phyloP scores from a whole-genome alignment of 2,113 vertebrate species.

The Sigmodon hispidus region DNA sequence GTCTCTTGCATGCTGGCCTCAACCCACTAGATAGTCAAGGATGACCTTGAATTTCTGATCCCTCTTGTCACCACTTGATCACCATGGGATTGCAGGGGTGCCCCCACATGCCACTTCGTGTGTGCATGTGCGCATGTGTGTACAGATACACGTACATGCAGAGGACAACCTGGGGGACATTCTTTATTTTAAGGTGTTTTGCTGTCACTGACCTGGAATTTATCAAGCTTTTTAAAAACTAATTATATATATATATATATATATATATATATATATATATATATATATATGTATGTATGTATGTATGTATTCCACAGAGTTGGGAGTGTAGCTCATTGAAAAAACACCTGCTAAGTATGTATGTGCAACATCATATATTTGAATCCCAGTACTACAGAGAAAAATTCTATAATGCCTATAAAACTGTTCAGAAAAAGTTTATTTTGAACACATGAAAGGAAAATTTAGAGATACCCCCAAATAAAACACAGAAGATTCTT shows the following conservation, averaged over 20 bases:
- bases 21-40: background rate
- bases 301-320: background rate
- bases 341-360: background rate
- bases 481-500: background rate
- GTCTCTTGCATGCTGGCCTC: background rate
- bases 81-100: background rate
- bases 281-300: too few species aligned
- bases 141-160: background rate
- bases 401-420: background rate
- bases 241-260: background rate
- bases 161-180: background rate
- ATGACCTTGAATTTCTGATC: background rate
- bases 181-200: background rate
- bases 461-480: background rate
- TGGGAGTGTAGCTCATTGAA: background rate
- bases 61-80: background rate
- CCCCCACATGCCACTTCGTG: background rate
- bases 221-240: background rate
- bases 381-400: background rate
- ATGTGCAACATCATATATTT: background rate
- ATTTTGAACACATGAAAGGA: constrained; percentile 32
- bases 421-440: constrained; percentile 75
- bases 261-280: too few species aligned
- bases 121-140: background rate
- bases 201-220: background rate